These are phyloP conservation scores for Philotrypesis tridentata DNA, from an alignment of 1,140 invertebrate genomes.

Conservation along the genomic window DNA sequence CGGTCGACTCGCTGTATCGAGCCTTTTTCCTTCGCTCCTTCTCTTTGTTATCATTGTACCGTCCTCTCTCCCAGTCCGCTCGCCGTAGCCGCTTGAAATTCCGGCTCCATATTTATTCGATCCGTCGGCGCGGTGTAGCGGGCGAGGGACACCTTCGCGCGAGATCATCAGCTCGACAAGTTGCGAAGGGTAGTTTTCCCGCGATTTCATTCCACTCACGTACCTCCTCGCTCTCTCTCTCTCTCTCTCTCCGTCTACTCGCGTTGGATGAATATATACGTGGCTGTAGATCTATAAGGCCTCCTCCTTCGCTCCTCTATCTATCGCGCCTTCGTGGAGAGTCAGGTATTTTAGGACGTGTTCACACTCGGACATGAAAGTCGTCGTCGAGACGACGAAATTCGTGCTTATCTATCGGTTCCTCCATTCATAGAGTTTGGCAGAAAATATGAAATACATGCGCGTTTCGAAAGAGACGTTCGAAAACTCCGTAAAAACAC, in stretches of 20 bases:
- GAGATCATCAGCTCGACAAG: constrained; percentile 30
- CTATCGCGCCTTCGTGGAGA: background rate
- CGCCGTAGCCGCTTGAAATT: constrained; percentile 3
- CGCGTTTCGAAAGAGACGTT: too few species aligned
- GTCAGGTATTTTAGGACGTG: background rate
- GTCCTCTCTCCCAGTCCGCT: background rate
- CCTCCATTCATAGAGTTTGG: too few species aligned
- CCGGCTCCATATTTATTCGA: constrained; percentile 36
- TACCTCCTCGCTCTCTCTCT: too few species aligned
- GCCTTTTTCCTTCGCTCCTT: background rate
- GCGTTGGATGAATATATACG: background rate
- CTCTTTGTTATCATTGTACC: background rate
- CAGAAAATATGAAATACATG: too few species aligned
- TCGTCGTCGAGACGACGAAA: background rate
- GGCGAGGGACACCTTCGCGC: background rate
- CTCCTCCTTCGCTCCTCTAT: too few species aligned
- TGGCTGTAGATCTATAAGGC: too few species aligned
- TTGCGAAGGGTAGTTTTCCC: constrained; percentile 1
- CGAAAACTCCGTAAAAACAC: too few species aligned
- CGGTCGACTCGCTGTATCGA: background rate
- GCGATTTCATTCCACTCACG: constrained; percentile 13
- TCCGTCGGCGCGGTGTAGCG: background rate
- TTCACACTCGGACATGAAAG: background rate
- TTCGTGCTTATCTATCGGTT: background rate
- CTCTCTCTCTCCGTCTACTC: background rate